A percentile compares a stretch with the other conserved stretches of the same genome.
phyloP scores from a whole-genome alignment of 2,888 invertebrate genomes.

The Graphium colonna region DNA sequence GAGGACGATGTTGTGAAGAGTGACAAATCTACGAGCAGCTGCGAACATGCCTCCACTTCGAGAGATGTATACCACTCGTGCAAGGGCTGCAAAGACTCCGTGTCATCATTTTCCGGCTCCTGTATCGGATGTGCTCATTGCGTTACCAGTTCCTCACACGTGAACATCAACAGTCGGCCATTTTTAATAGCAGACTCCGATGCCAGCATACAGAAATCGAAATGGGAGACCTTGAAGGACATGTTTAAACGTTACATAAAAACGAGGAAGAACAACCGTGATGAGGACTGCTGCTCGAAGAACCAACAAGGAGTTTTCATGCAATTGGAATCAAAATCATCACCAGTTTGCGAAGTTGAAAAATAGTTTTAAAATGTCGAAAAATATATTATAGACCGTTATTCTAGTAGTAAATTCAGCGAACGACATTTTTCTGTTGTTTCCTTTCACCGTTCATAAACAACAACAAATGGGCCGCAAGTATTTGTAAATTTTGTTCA shows the following conservation, averaged over 20 bases:
- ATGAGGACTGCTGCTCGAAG: constrained; percentile 24
- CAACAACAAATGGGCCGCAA: too few relatives aligned
- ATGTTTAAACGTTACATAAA: constrained; percentile 40
- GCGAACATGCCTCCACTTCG: constrained; percentile 55
- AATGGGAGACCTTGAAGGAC: constrained; percentile 48
- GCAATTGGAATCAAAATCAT: constrained; percentile 3
- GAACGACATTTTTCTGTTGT: too few relatives aligned
- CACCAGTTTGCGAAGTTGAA: constrained; percentile 10
- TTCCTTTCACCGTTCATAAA: too few relatives aligned
- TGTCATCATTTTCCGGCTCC: constrained; percentile 34
- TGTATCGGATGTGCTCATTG: constrained; percentile 44
- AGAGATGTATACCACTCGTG: constrained; percentile 46
- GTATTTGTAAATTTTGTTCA: too few relatives aligned
- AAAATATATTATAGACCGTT: too few relatives aligned
- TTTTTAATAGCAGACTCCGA: constrained; percentile 51
- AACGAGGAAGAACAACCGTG: constrained; percentile 28
- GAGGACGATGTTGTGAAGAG: constrained; percentile 30
- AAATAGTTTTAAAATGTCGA: constrained; percentile 3
- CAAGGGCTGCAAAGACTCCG: constrained; percentile 44
- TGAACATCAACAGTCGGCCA: constrained; percentile 41
- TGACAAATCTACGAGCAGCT: constrained; percentile 37
- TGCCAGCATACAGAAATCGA: constrained; percentile 44
- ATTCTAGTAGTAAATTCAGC: too few relatives aligned
- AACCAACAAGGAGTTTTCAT: constrained; percentile 19
- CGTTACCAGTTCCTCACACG: constrained; percentile 34